Conservation (phyloP, 2,888 invertebrate species). For the Pocota personata region DNA sequence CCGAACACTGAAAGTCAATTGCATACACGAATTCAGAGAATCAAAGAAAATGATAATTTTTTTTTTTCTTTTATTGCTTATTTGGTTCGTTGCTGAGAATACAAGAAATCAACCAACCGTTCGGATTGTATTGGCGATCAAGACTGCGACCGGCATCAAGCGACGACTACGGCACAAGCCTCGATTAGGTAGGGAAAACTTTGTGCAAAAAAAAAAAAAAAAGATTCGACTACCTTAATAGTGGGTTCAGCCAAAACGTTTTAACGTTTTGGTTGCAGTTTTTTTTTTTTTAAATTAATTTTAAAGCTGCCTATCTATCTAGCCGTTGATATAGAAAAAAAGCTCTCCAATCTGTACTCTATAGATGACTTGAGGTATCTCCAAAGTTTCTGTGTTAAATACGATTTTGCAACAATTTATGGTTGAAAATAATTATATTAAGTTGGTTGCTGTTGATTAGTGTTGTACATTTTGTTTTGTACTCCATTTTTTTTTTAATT, state of each 20-base stretch:
- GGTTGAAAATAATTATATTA: slow-evolving; percentile 17
- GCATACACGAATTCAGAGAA: slow-evolving; percentile 32
- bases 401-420: slow-evolving; percentile 56
- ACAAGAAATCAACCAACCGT: slow-evolving; percentile 70
- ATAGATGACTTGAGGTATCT: slow-evolving; percentile 22
- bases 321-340: slow-evolving; percentile 17
- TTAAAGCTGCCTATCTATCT: slow-evolving; percentile 15
- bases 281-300: slow-evolving; percentile 24
- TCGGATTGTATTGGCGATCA: slow-evolving; percentile 72
- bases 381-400: slow-evolving; percentile 1
- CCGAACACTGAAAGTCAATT: slow-evolving; percentile 52
- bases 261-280: not conserved
- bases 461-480: not conserved
- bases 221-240: slow-evolving; percentile 50
- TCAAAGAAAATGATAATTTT: slow-evolving; percentile 32
- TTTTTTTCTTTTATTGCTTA: slow-evolving; percentile 35
- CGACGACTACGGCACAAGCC: slow-evolving; percentile 53
- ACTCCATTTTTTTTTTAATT: slow-evolving; percentile 29
- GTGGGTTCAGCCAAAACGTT: slow-evolving; percentile 34
- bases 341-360: slow-evolving; percentile 38
- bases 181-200: slow-evolving; percentile 51
- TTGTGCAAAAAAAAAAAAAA: slow-evolving; percentile 38
- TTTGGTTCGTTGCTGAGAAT: slow-evolving; percentile 36
- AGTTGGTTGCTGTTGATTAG: not conserved
- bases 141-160: slow-evolving; percentile 69